These are phyloP conservation scores for Andrena flavipes DNA, from an alignment of 2,888 invertebrate genomes.

Conservation along the genomic window DNA sequence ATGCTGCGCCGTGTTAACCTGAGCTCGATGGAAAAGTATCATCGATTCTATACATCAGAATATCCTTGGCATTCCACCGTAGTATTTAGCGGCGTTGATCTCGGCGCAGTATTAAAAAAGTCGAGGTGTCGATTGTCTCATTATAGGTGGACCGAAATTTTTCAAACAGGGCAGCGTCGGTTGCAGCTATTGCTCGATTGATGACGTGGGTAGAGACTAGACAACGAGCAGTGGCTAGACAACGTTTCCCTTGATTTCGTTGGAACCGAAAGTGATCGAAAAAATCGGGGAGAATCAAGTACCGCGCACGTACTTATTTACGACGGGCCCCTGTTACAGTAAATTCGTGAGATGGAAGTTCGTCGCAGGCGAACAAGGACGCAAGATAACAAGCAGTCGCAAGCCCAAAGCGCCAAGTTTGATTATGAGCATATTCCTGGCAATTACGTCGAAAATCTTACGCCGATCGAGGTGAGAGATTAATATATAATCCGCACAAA, in stretches of 20 bases:
- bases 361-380: conserved; percentile 76
- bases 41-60: conserved; percentile 7
- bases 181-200: conserved; percentile 31
- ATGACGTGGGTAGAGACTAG: conserved; percentile 54
- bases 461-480: conserved; percentile 51
- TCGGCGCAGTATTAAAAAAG: neutral
- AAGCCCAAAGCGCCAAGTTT: conserved; percentile 74
- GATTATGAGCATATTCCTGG: conserved; percentile 56
- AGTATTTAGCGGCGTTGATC: conserved; percentile 9
- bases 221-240: conserved; percentile 13
- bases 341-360: conserved; percentile 74
- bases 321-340: neutral
- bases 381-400: conserved; percentile 67
- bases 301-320: neutral
- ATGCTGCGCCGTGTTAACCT: conserved; percentile 52
- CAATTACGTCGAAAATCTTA: conserved; percentile 33
- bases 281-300: conserved; percentile 1
- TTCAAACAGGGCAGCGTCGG: neutral
- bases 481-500: conserved; percentile 4
- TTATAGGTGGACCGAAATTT: conserved; percentile 15
- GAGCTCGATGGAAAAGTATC: conserved; percentile 9
- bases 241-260: conserved; percentile 15
- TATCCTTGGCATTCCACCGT: neutral
- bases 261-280: neutral
- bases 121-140: neutral